These are phyloP conservation scores for Falco concolor DNA, from an alignment of 2,797 vertebrate species.

Conservation along the genomic window DNA sequence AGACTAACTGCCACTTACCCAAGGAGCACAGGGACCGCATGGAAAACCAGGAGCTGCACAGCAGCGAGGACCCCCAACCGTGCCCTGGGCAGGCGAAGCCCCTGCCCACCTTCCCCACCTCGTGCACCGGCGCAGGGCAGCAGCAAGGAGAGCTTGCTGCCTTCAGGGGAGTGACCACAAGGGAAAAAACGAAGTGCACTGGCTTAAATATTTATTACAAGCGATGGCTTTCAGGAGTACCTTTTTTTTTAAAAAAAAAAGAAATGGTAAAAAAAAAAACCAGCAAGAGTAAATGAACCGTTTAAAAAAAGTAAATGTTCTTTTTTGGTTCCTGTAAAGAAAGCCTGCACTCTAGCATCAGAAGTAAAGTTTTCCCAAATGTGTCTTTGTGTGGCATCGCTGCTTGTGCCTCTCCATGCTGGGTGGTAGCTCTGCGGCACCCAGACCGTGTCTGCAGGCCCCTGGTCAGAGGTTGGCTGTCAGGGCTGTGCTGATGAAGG, in stretches of 20 bases:
- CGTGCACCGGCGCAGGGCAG: too few species aligned
- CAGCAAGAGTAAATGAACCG: not conserved
- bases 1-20: not conserved
- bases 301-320: not conserved
- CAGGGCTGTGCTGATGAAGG: not conserved
- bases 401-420: not conserved
- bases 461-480: not conserved
- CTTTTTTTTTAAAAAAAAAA: not conserved
- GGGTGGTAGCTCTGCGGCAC: not conserved
- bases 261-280: not conserved
- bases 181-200: not conserved
- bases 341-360: not conserved
- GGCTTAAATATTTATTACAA: not conserved
- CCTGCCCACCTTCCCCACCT: too few species aligned
- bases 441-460: fast-evolving
- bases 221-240: slow-evolving; percentile 13
- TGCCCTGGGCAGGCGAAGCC: not conserved
- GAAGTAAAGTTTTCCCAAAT: slow-evolving; percentile 9
- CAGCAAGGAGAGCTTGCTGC: too few species aligned
- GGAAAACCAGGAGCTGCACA: not conserved
- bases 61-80: not conserved
- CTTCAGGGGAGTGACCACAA: not conserved
- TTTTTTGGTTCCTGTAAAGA: not conserved
- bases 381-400: not conserved
- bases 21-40: not conserved